Evolutionary conservation across 2,113 vertebrate species (phyloP).

Genomic region (Zosterops borbonicus): DNA sequence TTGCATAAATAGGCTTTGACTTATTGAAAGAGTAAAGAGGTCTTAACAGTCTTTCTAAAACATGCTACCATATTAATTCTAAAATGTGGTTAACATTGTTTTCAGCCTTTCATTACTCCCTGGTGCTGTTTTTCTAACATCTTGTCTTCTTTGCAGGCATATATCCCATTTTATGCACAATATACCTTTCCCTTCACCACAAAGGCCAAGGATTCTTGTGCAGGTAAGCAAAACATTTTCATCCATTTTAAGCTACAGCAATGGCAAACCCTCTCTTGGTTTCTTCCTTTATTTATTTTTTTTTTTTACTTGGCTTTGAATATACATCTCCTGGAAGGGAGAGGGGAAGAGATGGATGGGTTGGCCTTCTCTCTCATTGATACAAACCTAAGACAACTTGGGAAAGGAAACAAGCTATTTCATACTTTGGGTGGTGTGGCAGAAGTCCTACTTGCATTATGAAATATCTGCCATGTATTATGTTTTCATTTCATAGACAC

Average conservation of each 20-base stretch:
- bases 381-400: background rate
- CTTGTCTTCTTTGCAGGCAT: constrained; percentile 77
- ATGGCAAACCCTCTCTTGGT: background rate
- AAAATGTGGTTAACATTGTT: background rate
- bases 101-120: background rate
- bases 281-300: background rate
- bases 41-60: background rate
- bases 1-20: background rate
- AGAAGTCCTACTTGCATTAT: background rate
- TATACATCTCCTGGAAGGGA: background rate
- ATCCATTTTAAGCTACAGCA: background rate
- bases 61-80: background rate
- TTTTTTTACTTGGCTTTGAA: background rate
- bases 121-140: background rate
- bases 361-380: background rate
- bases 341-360: background rate
- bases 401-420: background rate
- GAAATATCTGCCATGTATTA: background rate
- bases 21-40: background rate
- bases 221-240: constrained; percentile 79
- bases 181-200: constrained; percentile 95
- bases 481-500: background rate
- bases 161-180: constrained; percentile 99
- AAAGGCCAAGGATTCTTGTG: constrained; percentile 95
- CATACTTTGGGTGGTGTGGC: background rate